Evolutionary conservation across 2,888 invertebrate genomes (phyloP).

Genomic region (Portevinia maculata): DNA sequence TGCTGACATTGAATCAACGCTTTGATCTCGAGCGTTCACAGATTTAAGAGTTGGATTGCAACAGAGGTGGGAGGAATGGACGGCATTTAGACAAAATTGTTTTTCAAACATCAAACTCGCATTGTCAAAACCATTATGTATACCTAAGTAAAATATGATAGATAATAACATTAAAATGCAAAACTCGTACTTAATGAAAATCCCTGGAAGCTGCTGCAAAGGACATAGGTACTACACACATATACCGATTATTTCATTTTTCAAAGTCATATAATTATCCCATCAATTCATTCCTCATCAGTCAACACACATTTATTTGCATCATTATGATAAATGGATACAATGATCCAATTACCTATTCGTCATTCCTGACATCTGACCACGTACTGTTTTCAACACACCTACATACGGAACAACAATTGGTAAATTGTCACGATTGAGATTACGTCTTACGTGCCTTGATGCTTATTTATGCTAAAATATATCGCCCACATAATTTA

Average conservation of each 20-base stretch:
- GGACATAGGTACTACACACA: too few relatives aligned
- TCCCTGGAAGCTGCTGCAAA: too few relatives aligned
- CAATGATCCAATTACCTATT: conserved; percentile 46
- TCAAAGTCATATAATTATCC: conserved; percentile 6
- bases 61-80: too few relatives aligned
- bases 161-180: too few relatives aligned
- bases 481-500: neutral
- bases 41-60: too few relatives aligned
- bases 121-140: too few relatives aligned
- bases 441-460: conserved; percentile 2
- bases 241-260: neutral
- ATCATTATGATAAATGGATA: conserved; percentile 37
- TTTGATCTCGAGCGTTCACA: too few relatives aligned
- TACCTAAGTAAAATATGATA: too few relatives aligned
- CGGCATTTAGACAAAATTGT: too few relatives aligned
- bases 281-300: conserved; percentile 4
- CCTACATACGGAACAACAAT: conserved; percentile 1
- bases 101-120: too few relatives aligned
- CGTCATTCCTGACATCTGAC: conserved; percentile 40
- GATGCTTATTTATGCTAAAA: conserved; percentile 5
- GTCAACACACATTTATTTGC: neutral
- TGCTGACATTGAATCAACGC: too few relatives aligned
- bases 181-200: too few relatives aligned
- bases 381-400: conserved; percentile 30
- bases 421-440: conserved; percentile 26